Evolutionary conservation across 2,113 vertebrate genomes (phyloP).

Genomic region (Gnathonemus longibarbis): DNA sequence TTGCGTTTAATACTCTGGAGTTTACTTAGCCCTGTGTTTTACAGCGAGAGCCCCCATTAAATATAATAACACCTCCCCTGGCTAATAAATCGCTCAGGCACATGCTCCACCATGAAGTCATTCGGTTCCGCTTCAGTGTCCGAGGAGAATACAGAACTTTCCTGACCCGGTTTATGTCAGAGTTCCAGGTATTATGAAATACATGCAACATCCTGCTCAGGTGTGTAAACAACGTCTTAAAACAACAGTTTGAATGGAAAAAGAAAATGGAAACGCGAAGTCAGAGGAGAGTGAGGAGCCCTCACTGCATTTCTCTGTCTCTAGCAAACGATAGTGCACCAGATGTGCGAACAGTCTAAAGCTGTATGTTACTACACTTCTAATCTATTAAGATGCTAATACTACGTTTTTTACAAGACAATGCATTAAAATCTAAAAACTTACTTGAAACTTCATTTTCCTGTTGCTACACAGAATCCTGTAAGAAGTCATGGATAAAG

Average conservation of each 20-base stretch:
- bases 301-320: background rate
- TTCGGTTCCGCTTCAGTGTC: conserved; percentile 28
- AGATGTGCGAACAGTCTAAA: background rate
- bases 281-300: background rate
- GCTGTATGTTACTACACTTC: background rate
- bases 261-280: background rate
- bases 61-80: conserved; percentile 49
- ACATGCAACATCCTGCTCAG: conserved; percentile 23
- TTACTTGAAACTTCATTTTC: background rate
- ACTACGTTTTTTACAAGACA: background rate
- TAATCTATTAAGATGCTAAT: background rate
- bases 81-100: conserved; percentile 47
- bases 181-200: conserved; percentile 40
- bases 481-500: background rate
- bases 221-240: conserved; percentile 30
- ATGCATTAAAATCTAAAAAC: background rate
- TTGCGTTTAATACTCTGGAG: conserved; percentile 42
- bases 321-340: background rate
- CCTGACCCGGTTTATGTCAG: conserved; percentile 25
- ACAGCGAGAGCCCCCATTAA: conserved; percentile 48
- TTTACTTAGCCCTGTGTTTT: conserved; percentile 53
- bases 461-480: background rate
- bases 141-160: conserved; percentile 32
- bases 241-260: background rate
- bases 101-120: conserved; percentile 34